Conservation (phyloP, 1,140 invertebrate genomes). For the Anthonomus grandis region DNA sequence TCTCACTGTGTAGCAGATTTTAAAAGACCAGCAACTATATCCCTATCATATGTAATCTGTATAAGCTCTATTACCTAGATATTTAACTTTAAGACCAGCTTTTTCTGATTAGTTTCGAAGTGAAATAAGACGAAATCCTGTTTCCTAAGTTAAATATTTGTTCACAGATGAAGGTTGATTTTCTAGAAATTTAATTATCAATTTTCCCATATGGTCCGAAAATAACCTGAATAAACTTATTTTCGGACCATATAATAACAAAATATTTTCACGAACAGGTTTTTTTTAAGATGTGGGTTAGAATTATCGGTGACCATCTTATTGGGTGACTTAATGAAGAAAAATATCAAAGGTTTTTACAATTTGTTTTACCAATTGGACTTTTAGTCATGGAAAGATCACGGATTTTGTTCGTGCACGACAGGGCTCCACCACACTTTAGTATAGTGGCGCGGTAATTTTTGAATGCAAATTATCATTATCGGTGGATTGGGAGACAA, state of each 20-base stretch:
- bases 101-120: too few relatives aligned
- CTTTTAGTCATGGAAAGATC: neutral
- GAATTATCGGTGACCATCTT: neutral
- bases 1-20: conserved; percentile 13
- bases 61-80: conserved; percentile 13
- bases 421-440: neutral
- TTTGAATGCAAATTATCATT: too few relatives aligned
- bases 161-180: conserved; percentile 17
- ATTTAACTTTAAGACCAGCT: too few relatives aligned
- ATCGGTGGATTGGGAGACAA: neutral
- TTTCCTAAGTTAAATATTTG: conserved; percentile 8
- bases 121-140: too few relatives aligned
- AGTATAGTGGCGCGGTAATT: neutral
- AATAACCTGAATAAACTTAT: too few relatives aligned
- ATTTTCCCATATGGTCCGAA: conserved; percentile 19
- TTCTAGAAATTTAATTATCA: conserved; percentile 21
- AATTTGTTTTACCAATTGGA: too few relatives aligned
- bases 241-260: conserved; percentile 9
- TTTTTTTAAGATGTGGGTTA: conserved; percentile 17
- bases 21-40: conserved; percentile 24
- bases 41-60: conserved; percentile 21
- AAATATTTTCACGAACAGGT: conserved; percentile 19
- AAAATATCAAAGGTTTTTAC: too few relatives aligned
- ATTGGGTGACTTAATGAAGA: too few relatives aligned
- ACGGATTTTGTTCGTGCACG: neutral